Percentiles rank a stretch among this genome's conserved stretches.
phyloP scores from a whole-genome alignment of 2,797 vertebrate genomes.

The Enteromius radiatus region DNA sequence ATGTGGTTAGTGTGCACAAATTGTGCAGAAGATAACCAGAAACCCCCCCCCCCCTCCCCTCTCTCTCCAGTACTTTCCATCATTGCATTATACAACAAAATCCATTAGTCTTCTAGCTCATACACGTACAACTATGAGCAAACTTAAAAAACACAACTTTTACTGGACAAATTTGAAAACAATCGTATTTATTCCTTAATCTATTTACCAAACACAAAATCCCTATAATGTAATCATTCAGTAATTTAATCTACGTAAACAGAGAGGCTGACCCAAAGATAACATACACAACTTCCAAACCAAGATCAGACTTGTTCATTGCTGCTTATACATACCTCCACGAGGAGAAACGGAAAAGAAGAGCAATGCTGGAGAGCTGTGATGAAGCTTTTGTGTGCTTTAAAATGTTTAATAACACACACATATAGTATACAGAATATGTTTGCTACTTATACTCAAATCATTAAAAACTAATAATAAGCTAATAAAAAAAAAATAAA shows the following conservation, averaged over 20 bases:
- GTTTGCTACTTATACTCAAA: background rate
- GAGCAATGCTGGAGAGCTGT: background rate
- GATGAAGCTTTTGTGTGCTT: background rate
- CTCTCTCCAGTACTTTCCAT: background rate
- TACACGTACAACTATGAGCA: background rate
- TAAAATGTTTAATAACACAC: background rate
- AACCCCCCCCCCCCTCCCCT: background rate
- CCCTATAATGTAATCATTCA: background rate
- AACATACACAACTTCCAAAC: background rate
- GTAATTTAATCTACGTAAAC: background rate
- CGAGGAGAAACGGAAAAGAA: background rate
- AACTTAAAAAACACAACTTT: background rate
- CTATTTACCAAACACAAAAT: background rate
- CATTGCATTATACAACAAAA: background rate
- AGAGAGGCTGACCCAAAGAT: background rate
- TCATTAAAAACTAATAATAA: background rate
- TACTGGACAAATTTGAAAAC: no score
- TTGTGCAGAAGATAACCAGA: constrained; percentile 46
- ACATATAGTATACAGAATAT: background rate
- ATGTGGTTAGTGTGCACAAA: constrained; percentile 26
- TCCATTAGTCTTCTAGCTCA: background rate
- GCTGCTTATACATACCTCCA: constrained; percentile 43
- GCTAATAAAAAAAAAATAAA: no score
- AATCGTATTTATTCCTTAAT: background rate
- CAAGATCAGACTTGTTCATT: constrained; percentile 51